Conservation (phyloP, 2,113 vertebrate genomes). For the Aspiorhynchus laticeps region DNA sequence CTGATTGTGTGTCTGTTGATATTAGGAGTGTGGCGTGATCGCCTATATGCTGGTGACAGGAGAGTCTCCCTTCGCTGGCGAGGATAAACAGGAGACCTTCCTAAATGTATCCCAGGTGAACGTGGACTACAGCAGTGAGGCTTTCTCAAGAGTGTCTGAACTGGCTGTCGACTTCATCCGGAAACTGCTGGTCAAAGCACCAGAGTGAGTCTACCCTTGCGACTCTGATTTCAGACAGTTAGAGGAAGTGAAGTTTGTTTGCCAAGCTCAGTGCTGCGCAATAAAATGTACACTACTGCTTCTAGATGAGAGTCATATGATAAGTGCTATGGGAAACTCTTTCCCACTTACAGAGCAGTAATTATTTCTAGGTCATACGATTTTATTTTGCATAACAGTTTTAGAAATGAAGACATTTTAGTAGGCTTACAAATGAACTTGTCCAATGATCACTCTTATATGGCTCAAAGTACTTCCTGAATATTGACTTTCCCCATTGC, state of each 20-base stretch:
- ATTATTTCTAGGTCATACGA: neutral
- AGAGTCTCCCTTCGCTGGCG: slow-evolving; percentile 91
- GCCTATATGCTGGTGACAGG: slow-evolving; percentile 94
- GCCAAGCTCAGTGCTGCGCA: neutral
- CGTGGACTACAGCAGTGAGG: slow-evolving; percentile 90
- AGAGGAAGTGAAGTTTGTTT: neutral
- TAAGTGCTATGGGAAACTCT: neutral
- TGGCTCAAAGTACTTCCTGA: neutral
- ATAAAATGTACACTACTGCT: neutral
- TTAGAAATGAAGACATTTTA: neutral
- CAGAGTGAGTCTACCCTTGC: slow-evolving; percentile 83
- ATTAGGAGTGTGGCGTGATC: slow-evolving; percentile 91
- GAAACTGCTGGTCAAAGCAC: slow-evolving; percentile 89
- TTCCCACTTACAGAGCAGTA: neutral
- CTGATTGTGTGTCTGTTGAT: slow-evolving; percentile 30
- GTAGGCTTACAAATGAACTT: neutral
- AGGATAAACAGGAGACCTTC: slow-evolving; percentile 94
- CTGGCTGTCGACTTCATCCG: slow-evolving; percentile 91
- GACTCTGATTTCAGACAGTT: neutral
- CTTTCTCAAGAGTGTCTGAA: slow-evolving; percentile 86
- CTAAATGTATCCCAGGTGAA: slow-evolving; percentile 97
- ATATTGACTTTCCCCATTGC: neutral
- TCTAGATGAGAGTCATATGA: slow-evolving; percentile 2
- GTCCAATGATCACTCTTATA: neutral
- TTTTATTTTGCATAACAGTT: neutral